Evolutionary conservation across 2,888 invertebrate species (phyloP).

Genomic region (Epistrophe eligans): DNA sequence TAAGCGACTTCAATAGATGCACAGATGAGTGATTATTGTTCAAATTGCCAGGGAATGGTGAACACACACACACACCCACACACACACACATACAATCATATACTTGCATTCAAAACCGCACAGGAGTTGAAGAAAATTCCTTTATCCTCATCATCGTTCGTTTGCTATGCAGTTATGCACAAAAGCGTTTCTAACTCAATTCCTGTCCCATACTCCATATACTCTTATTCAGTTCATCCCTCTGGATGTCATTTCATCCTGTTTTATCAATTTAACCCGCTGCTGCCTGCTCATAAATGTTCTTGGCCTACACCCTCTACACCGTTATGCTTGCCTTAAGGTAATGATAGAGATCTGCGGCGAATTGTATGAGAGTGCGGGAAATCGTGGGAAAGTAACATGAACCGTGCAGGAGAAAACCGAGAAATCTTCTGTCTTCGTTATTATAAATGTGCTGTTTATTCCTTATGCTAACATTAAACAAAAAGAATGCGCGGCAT

Average conservation of each 20-base stretch:
- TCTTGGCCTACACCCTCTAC: background rate
- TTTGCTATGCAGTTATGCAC: conserved; percentile 11
- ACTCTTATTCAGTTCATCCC: background rate
- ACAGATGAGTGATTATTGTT: conserved; percentile 34
- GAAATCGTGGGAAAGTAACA: background rate
- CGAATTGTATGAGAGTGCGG: background rate
- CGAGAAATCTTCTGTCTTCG: background rate
- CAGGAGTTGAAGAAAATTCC: conserved; percentile 19
- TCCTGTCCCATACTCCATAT: background rate
- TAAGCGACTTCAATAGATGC: background rate
- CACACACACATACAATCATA: background rate
- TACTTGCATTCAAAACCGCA: conserved; percentile 8
- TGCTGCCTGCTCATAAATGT: background rate
- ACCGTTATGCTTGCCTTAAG: background rate
- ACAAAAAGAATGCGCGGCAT: background rate
- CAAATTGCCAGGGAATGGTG: conserved; percentile 1
- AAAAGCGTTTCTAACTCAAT: conserved; percentile 21
- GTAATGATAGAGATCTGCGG: conserved; percentile 2
- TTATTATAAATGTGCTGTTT: background rate
- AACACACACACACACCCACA: background rate
- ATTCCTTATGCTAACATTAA: conserved; percentile 4
- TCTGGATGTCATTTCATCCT: conserved; percentile 20
- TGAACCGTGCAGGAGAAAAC: background rate
- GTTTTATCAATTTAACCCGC: conserved; percentile 9
- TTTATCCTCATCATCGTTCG: conserved; percentile 7